Base-by-base conservation (phyloP, 2,113 vertebrate species). In the Nibea coibor region DNA sequence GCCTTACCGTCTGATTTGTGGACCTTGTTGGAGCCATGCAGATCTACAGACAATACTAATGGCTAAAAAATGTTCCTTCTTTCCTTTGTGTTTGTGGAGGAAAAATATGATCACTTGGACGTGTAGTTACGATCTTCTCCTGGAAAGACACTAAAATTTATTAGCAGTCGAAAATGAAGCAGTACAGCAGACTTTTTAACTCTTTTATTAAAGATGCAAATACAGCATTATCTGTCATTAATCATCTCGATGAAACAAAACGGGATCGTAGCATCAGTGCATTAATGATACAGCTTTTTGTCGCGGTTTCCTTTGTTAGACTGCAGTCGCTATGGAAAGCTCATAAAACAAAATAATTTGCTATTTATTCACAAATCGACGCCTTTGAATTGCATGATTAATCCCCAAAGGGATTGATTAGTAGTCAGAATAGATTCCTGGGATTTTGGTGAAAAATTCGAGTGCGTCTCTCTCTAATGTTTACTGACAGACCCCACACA, bases 401-500 rank as follows among this genome's bases (percentile, higher is more conserved):
- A 51, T 61, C 76, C n/a, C 22, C 61, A 65, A 76, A 58, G 8
- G 15, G 16, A 68, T 4, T 56, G 59, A 82, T 75, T 24, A 65
- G 61, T 14, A 53, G 66, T 70, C 24, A 10, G 10, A 47, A 22
- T 47, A 63, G n/a, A 72, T 70, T 53, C 19, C 28, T 39, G 3
- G 31, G 24, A 50, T 39, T 74, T 73, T 12, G 51, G 35, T 24
- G 17, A 61, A 31, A 16, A 74, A 54, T 63, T 71, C 43, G 11
- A 80, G 17, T 51, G 54, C 70, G 7, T 68, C 47, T 61, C 24
- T 26, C 43, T n/a, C 54, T 72, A 71, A 74, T 69, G 72, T 78
- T 56, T 61, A 45, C 53, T 57, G 53, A 78, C 85, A 75, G 51
- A 42, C 43, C 9, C 24, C 50, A 43, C 67, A 85, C 69, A 70